A percentile compares a stretch with the other conserved stretches of the same genome.
phyloP scores from a whole-genome alignment of 2,113 vertebrate species.

The Lamprotornis superbus region DNA sequence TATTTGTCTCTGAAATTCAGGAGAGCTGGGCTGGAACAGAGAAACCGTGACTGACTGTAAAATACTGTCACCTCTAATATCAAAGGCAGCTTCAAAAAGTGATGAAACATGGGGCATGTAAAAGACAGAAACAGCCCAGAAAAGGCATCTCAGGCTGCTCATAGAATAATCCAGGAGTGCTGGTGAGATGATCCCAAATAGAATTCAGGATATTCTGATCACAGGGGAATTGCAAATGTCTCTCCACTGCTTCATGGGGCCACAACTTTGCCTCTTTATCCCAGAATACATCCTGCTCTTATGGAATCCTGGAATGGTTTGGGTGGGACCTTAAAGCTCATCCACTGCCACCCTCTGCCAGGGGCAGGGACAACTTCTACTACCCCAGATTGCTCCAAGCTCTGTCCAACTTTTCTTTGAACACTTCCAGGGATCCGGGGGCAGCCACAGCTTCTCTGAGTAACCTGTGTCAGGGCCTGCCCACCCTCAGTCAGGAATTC shows the following conservation, averaged over 20 bases:
- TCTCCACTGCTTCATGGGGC: rapidly evolving
- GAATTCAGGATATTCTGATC: neutral
- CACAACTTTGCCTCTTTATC: neutral
- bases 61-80: neutral
- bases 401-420: rapidly evolving
- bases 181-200: neutral
- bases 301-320: neutral
- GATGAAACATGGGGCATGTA: neutral
- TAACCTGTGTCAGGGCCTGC: rapidly evolving
- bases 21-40: neutral
- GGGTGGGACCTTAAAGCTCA: neutral
- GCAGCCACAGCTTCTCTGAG: neutral
- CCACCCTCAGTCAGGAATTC: neutral
- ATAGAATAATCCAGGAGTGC: neutral
- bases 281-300: neutral
- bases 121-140: neutral
- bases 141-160: neutral
- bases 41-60: neutral
- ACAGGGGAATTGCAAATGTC: neutral
- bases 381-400: neutral
- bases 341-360: neutral
- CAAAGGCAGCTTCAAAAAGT: neutral
- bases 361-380: neutral
- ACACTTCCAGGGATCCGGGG: neutral
- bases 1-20: neutral